Base-by-base conservation (phyloP, 2,113 vertebrate genomes). In the Colinus virginianus region DNA sequence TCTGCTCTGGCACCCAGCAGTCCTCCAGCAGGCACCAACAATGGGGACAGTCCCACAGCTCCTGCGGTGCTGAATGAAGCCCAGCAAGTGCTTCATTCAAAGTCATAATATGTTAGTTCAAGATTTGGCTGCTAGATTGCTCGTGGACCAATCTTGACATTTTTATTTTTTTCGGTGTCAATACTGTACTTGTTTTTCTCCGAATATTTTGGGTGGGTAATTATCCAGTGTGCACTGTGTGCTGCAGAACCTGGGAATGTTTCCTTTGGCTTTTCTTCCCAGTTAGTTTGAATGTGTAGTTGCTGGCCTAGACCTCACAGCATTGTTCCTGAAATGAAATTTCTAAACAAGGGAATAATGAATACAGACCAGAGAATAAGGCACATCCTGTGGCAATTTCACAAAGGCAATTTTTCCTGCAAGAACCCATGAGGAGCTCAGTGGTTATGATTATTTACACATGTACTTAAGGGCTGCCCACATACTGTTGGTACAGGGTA, bases 321-420 rank as follows among this genome's bases (percentile, higher is more conserved):
- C 91, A 94, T 96, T 95, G 95, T 96, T 96, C 92, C 94, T 87
- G 91, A 93, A 93, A 92, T 91, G 74, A 90, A 85, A 63, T 63
- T 90, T 94, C 90, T 79, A 87, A 90, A 87, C 81, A 74, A 89
- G 87, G 78, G 63, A 91, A 93, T 92, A 94, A 93, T 92, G 87
- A 95, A 74, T 66, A 77, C 71, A 90, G 84, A 96, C 36, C 75
- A 93, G 88, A 96, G 90, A 93, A 92, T 59, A 93, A 96, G 67
- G 87, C 91, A 93, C 46, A 87, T 96, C 89, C 94, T 93, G 90
- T 93, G 92, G 59, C 90, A 77, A 45, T 95, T 93, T 95, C 87
- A 87, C 70, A 92, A 70, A 92, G 71, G 77, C 94, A 72, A 36
- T 87, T 92, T 94, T 78, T 94, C 84, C 88, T 68, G n/a, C 80